Conservation (phyloP, 1,140 invertebrate genomes). For the Drosophila nannoptera region DNA sequence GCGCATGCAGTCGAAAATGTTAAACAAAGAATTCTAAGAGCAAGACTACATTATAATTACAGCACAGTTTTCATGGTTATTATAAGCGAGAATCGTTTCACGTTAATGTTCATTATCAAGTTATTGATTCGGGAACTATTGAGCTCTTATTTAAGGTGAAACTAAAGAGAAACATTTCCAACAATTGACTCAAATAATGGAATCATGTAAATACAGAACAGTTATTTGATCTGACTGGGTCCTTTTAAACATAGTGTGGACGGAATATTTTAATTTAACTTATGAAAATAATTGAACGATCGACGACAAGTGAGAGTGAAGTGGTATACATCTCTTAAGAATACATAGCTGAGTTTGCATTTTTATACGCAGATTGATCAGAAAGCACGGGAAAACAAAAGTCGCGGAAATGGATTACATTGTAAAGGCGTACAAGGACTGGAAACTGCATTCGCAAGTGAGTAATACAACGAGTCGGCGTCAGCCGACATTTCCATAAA, state of each 20-base stretch:
- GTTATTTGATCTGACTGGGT: too few species aligned
- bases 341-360: slow-evolving; percentile 54
- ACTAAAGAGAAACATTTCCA: not conserved
- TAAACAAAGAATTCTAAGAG: too few species aligned
- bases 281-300: slow-evolving; percentile 23
- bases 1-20: not conserved
- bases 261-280: slow-evolving; percentile 11
- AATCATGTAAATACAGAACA: too few species aligned
- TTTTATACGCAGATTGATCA: slow-evolving; percentile 49
- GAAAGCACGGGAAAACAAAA: slow-evolving; percentile 20
- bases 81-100: too few species aligned
- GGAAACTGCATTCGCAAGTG: slow-evolving; percentile 78
- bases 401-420: slow-evolving; percentile 75
- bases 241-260: too few species aligned
- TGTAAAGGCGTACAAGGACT: slow-evolving; percentile 78
- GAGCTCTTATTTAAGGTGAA: not conserved
- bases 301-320: slow-evolving; percentile 37
- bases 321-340: not conserved
- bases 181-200: too few species aligned
- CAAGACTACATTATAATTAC: too few species aligned
- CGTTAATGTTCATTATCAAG: too few species aligned
- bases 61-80: too few species aligned
- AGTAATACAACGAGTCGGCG: slow-evolving; percentile 13
- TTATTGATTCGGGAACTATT: too few species aligned
- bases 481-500: too few species aligned